Evolutionary conservation across 2,113 vertebrate genomes (phyloP), one percentile per base, ranked within the genome.

Genomic region (Corythoichthys haematopterus): DNA sequence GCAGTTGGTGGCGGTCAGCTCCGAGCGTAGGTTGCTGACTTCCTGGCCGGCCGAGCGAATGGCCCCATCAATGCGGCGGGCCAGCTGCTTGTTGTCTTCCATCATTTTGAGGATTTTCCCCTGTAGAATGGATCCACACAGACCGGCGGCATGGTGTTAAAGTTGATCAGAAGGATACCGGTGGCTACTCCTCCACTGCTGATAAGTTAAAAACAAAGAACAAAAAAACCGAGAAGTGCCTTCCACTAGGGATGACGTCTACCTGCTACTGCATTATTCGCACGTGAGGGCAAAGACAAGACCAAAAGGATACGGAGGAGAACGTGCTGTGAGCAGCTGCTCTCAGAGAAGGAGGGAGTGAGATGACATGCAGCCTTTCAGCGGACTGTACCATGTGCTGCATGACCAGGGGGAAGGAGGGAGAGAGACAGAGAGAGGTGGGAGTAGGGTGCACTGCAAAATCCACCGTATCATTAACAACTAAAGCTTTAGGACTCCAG

Each of bases 1-100:
- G 80, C 93, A 90, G 92, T 92, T 94, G 90, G 94, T 94, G 87
- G 94, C 92, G 0, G 91, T 92, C 80, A 96, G 94, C 90, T 96
- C 94, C 0, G 94, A 93, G 75, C 94, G 92, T 84, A 97, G 93
- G 90, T 92, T 94, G 78, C 92, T 94, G 90, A 95, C 94, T 90
- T 96, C 94, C 88, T 93, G 94, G 78, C 94, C 93, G 87, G 95
- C 94, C 5, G 94, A 93, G 89, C 94, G 94, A 85, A 95, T 93
- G 86, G 94, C 94, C 85, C 94, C 94, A 89, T 97, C 95, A 80
- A 95, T 94, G 85, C 93, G 91, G 76, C 92, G 92, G 46, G 93
- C 93, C 89, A 94, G 93, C 90, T 93, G 94, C 83, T 95, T 94
- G 90, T 95, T 97, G 90, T 95, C 94, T 69, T 95, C 95, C 95